Conservation (phyloP, 2,113 vertebrate genomes). For the Rhagologus leucostigma region DNA sequence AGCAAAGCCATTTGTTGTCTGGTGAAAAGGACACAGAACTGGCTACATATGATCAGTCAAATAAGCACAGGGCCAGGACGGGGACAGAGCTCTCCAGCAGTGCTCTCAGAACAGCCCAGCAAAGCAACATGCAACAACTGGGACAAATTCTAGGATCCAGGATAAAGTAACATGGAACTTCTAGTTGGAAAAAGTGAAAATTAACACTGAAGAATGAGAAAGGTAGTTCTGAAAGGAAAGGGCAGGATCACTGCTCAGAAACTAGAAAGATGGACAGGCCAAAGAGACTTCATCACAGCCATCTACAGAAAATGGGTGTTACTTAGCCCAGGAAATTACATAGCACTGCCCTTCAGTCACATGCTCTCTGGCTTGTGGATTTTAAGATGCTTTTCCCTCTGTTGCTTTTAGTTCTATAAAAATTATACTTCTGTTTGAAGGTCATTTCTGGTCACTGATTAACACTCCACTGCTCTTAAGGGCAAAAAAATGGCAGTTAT, state of each 20-base stretch:
- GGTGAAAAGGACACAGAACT: not conserved
- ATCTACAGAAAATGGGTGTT: not conserved
- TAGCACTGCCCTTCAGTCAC: not conserved
- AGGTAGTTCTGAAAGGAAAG: not conserved
- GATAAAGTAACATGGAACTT: not conserved
- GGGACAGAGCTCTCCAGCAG: not conserved
- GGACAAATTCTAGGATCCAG: not conserved
- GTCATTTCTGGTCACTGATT: not conserved
- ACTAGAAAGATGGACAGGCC: not conserved
- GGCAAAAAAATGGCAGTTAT: not conserved
- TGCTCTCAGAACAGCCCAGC: not conserved
- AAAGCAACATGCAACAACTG: not conserved
- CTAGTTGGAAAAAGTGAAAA: not conserved
- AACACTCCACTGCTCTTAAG: not conserved
- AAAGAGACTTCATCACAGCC: not conserved
- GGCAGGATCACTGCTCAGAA: not conserved
- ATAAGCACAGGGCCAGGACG: not conserved
- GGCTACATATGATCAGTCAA: rapidly evolving
- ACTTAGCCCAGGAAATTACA: not conserved
- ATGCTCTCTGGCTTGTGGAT: not conserved
- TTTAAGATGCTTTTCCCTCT: not conserved
- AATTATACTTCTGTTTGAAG: not conserved
- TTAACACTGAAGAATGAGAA: not conserved
- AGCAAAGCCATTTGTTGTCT: not conserved
- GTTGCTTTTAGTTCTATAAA: not conserved